Conservation (phyloP, 2,888 invertebrate genomes). For the Gymnocheta viridis region DNA sequence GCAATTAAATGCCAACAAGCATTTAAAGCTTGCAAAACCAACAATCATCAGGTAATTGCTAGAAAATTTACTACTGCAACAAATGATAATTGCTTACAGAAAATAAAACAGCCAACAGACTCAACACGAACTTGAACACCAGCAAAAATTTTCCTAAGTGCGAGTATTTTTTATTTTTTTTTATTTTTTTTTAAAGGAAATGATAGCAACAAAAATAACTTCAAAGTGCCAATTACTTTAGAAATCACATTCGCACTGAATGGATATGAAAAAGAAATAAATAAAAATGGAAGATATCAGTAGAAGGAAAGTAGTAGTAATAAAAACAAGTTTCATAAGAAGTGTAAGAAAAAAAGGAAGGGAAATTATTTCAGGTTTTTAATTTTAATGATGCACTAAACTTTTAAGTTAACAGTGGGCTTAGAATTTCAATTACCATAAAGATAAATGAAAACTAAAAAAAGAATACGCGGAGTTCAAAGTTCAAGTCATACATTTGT, state of each 20-base stretch:
- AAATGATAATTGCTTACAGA: constrained; percentile 69
- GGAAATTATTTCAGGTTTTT: constrained; percentile 67
- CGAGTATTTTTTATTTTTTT: constrained; percentile 9
- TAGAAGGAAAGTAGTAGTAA: constrained; percentile 12
- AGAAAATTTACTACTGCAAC: constrained; percentile 68
- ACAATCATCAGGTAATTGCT: constrained; percentile 70
- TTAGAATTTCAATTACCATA: background rate
- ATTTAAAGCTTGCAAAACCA: constrained; percentile 66
- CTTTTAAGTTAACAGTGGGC: constrained; percentile 49
- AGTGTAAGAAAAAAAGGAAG: constrained; percentile 8
- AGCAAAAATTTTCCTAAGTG: constrained; percentile 44
- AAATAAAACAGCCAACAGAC: constrained; percentile 53
- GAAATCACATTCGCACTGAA: constrained; percentile 52
- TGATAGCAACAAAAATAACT: constrained; percentile 66
- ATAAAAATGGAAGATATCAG: constrained; percentile 7
- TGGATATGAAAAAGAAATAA: constrained; percentile 21
- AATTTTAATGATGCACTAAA: constrained; percentile 67
- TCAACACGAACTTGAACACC: constrained; percentile 49
- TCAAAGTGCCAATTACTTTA: constrained; percentile 69
- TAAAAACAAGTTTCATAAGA: constrained; percentile 42
- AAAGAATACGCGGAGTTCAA: too few species aligned
- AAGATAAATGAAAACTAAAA: too few species aligned
- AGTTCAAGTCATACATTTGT: too few species aligned
- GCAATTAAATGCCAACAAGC: constrained; percentile 67
- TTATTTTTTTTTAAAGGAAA: constrained; percentile 53